These are phyloP conservation scores for Rhinolophus sinicus DNA, from an alignment of 2,113 vertebrate species.

Conservation along the genomic window DNA sequence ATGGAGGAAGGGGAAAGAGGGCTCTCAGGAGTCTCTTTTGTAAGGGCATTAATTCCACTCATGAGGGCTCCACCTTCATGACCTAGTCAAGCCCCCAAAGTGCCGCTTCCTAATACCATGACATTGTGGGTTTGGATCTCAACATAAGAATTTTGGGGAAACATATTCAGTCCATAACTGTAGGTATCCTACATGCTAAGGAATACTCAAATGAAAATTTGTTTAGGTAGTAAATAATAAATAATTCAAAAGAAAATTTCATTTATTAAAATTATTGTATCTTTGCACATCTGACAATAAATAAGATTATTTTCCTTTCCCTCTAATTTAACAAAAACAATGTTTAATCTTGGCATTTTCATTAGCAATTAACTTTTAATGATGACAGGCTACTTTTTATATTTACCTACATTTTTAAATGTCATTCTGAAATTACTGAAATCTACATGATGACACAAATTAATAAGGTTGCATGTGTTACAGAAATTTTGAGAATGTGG, in stretches of 20 bases:
- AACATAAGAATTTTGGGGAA: background rate
- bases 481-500: background rate
- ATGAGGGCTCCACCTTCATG: background rate
- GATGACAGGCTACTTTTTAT: background rate
- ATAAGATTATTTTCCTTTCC: background rate
- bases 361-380: background rate
- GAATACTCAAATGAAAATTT: background rate
- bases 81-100: background rate
- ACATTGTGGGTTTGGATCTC: background rate
- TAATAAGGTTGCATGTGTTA: background rate
- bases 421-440: background rate
- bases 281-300: background rate
- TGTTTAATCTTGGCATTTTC: background rate
- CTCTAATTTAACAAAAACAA: background rate
- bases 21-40: background rate
- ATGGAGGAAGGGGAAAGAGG: background rate
- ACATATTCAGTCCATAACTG: background rate
- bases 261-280: background rate
- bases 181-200: background rate
- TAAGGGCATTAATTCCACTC: background rate
- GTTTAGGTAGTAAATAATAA: background rate
- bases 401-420: background rate
- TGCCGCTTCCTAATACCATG: too few relatives aligned
- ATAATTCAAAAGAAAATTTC: background rate
- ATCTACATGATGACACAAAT: background rate